Evolutionary conservation across 2,888 invertebrate species (phyloP), one percentile per base, ranked within the genome.

Genomic region (Ctena decussata): DNA sequence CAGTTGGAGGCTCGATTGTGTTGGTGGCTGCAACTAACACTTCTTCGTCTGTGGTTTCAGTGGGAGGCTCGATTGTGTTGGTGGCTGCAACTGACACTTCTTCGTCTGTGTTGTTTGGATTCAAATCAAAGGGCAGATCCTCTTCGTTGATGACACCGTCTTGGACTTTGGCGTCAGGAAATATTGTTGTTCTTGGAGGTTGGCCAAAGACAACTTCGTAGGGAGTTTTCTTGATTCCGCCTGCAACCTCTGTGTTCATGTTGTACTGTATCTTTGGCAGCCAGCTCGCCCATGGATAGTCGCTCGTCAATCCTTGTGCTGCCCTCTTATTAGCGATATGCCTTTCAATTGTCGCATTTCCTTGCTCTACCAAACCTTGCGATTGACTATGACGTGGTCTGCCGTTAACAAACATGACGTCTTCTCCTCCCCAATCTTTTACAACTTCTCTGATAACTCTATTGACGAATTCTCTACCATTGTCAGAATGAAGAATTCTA

Each of bases 381-480:
- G 71, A 71, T 41, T 84, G 84, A 24, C 75, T 75, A 30, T 81
- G 84, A 5, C 84, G 76, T 21, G 84, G 84, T 27, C 80, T 37
- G 15, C 84, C 84, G 46, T 72, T 80, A 8, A 53, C 53, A 49
- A 77, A 71, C 49, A 57, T 57, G 24, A 72, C 41, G 6, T 41
- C 72, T n/a, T 41, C 44, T 12, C 44, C 72, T 27, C 39, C 53
- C 82, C 35, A 73, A 39, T 75, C 77, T 69, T 27, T 71, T 35
- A 80, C 87, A 76, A 78, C 30, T 24, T 57, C 81, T 71, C 49
- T 21, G 6, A 82, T 46, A n/a, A 82, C 37, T 44, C 60, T 57
- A 39, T 87, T 87, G 30, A 82, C 82, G 39, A 87, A 82, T 37
- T 87, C 88, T 27, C 73, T 46, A 15, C 88, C 84, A 72, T 88